These are phyloP conservation scores for Spilosoma lubricipeda DNA, from an alignment of 2,888 invertebrate genomes.

Conservation along the genomic window DNA sequence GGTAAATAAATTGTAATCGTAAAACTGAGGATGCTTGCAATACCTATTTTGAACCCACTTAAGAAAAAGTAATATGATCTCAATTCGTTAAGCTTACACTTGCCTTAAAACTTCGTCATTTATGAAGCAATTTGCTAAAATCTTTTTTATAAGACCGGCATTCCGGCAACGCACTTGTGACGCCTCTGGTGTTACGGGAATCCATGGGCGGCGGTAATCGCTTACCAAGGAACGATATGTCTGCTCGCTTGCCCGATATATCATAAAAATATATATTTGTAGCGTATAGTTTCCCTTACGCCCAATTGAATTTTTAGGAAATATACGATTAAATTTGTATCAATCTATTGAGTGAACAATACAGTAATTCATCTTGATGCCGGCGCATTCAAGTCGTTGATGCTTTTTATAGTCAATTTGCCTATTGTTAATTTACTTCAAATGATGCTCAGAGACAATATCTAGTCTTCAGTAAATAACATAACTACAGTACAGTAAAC, in stretches of 20 bases:
- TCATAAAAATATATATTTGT: too few relatives aligned
- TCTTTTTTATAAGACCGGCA: not conserved
- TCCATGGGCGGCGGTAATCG: too few relatives aligned
- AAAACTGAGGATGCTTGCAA: not conserved
- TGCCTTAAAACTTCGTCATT: not conserved
- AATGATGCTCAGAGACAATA: not conserved
- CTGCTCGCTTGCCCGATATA: too few relatives aligned
- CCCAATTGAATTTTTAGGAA: not conserved
- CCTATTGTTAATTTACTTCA: not conserved
- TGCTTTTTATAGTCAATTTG: not conserved
- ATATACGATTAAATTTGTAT: not conserved
- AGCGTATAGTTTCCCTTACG: too few relatives aligned
- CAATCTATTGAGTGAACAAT: not conserved
- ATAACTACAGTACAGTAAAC: too few relatives aligned
- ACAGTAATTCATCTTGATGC: not conserved
- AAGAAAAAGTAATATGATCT: too few relatives aligned
- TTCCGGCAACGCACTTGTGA: too few relatives aligned
- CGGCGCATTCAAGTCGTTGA: not conserved
- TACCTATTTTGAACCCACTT: too few relatives aligned
- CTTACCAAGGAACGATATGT: too few relatives aligned
- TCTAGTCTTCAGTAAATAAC: not conserved
- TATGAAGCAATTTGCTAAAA: not conserved
- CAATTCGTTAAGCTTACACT: too few relatives aligned
- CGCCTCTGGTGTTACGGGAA: too few relatives aligned
- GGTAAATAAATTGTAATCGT: not conserved